Evolutionary conservation across 2,888 invertebrate species (phyloP).

Genomic region (Aphrophora alni): DNA sequence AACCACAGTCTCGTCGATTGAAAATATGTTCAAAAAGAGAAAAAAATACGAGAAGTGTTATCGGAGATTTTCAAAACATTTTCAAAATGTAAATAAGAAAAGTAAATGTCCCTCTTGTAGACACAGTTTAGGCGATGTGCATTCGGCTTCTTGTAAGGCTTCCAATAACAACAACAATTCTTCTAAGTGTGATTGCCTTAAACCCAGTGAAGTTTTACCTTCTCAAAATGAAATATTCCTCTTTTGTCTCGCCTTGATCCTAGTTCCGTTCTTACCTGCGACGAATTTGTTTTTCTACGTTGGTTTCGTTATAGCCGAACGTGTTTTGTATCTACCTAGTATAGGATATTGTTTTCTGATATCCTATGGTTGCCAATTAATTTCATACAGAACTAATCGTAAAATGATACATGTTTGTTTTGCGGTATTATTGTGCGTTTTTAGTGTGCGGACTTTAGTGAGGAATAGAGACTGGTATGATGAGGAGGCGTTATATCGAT

Average conservation of each 20-base stretch:
- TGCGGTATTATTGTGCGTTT: conserved; percentile 69
- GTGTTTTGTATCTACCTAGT: conserved; percentile 94
- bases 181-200: conserved; percentile 41
- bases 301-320: conserved; percentile 97
- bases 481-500: conserved; percentile 91
- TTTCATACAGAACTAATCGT: conserved; percentile 36
- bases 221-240: conserved; percentile 61
- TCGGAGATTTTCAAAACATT: neutral
- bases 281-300: conserved; percentile 97
- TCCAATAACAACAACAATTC: conserved; percentile 45
- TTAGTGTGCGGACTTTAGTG: conserved; percentile 74
- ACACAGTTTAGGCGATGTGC: conserved; percentile 20
- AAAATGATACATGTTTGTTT: conserved; percentile 56
- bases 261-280: conserved; percentile 93
- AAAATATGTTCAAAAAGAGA: neutral
- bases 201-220: neutral
- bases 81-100: neutral
- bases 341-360: conserved; percentile 92
- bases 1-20: neutral
- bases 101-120: conserved; percentile 30
- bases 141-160: conserved; percentile 27
- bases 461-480: conserved; percentile 92
- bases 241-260: conserved; percentile 69
- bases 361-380: conserved; percentile 71
- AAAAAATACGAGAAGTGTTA: neutral